Conservation (phyloP, 2,113 vertebrate genomes). For the Trachemys scripta region DNA sequence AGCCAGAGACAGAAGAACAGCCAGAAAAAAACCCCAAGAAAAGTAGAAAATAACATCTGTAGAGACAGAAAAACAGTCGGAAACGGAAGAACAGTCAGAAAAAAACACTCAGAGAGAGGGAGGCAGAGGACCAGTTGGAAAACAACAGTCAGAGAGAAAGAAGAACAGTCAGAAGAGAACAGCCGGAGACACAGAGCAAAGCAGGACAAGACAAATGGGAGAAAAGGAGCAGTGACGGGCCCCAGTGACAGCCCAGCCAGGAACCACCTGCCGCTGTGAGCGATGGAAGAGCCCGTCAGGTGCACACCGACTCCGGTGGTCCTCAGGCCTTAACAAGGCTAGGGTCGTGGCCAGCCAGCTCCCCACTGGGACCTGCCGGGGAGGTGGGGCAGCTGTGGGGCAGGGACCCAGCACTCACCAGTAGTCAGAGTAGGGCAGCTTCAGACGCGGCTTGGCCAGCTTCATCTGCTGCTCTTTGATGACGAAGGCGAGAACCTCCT, state of each 20-base stretch:
- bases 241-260: neutral
- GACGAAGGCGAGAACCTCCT: constrained; percentile 92
- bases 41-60: neutral
- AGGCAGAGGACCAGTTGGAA: neutral
- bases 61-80: neutral
- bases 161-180: neutral
- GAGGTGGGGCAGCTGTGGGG: neutral
- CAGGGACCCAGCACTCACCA: constrained; percentile 81
- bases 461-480: constrained; percentile 92
- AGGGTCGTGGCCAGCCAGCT: neutral
- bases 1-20: neutral
- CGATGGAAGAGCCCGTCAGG: neutral
- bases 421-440: constrained; percentile 91
- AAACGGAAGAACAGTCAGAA: neutral
- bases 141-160: neutral
- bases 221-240: neutral
- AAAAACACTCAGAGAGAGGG: neutral
- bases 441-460: constrained; percentile 89
- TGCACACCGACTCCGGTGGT: too few relatives aligned
- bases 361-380: neutral
- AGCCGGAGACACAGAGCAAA: too few relatives aligned
- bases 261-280: neutral
- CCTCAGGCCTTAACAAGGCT: neutral
- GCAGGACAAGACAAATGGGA: neutral
- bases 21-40: neutral